phyloP scores from a whole-genome alignment of 2,888 invertebrate genomes.

The Tubulanus polymorphus region DNA sequence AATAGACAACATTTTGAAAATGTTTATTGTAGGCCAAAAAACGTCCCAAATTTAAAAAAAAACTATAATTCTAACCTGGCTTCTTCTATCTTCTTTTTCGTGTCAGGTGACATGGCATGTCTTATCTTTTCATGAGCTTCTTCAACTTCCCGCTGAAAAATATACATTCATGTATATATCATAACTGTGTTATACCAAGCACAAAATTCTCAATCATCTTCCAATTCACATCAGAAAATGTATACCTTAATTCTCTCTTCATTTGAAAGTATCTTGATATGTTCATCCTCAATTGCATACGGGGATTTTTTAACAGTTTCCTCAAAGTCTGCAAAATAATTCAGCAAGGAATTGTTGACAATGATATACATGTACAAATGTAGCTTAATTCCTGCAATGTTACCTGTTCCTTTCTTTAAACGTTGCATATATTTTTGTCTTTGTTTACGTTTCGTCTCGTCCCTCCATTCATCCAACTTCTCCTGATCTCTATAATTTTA shows the following conservation, averaged over 20 bases:
- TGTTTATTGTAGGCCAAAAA: neutral
- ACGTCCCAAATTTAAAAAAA: neutral
- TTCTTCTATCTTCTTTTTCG: conserved; percentile 36
- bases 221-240: neutral
- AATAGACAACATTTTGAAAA: neutral
- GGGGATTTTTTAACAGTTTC: conserved; percentile 46
- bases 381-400: neutral
- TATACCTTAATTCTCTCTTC: conserved; percentile 46
- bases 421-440: conserved; percentile 38
- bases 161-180: neutral
- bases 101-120: conserved; percentile 35
- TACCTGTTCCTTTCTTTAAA: conserved; percentile 35
- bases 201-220: neutral
- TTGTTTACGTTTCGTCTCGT: conserved; percentile 40
- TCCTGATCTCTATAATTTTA: conserved; percentile 43
- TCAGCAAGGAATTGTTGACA: no score
- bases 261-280: conserved; percentile 42
- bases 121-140: conserved; percentile 37
- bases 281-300: conserved; percentile 42
- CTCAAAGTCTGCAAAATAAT: conserved; percentile 37
- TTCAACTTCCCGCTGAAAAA: conserved; percentile 34
- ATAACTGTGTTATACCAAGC: neutral
- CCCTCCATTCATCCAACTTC: conserved; percentile 39
- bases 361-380: no score
- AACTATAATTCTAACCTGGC: conserved; percentile 36